These are phyloP conservation scores for Geotrupes spiniger DNA, from an alignment of 2,888 invertebrate species.

Conservation along the genomic window DNA sequence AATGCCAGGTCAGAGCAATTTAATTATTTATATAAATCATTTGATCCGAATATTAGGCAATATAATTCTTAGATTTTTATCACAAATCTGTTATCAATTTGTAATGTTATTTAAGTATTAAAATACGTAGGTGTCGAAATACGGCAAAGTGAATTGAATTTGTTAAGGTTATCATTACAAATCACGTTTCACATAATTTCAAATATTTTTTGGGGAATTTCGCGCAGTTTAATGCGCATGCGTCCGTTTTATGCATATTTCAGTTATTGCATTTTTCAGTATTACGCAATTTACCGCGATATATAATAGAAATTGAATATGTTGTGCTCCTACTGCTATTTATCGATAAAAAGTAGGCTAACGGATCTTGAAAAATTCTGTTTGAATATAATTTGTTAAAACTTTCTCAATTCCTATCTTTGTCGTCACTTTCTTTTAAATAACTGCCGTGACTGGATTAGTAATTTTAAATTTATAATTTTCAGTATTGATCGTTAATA, in stretches of 20 bases:
- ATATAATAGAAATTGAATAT: slow-evolving; percentile 1
- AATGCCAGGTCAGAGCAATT: slow-evolving; percentile 48
- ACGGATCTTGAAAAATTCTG: slow-evolving; percentile 41
- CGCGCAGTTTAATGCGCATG: neutral
- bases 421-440: slow-evolving; percentile 41
- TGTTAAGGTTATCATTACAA: no score
- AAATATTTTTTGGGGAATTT: slow-evolving; percentile 1
- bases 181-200: no score
- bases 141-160: neutral
- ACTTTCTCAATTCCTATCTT: slow-evolving; percentile 42
- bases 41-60: neutral
- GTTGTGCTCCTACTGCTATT: no score
- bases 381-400: slow-evolving; percentile 36
- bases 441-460: slow-evolving; percentile 8
- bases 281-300: slow-evolving; percentile 7
- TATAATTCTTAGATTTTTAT: neutral
- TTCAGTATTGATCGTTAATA: no score
- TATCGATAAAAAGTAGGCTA: slow-evolving; percentile 37
- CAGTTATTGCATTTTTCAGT: neutral
- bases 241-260: neutral
- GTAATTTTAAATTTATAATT: no score
- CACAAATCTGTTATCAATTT: neutral
- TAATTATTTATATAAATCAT: slow-evolving; percentile 9
- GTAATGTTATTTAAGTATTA: no score
- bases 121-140: neutral